These are phyloP conservation scores for Dendropsophus ebraccatus DNA, from an alignment of 2,113 vertebrate species.

Conservation along the genomic window DNA sequence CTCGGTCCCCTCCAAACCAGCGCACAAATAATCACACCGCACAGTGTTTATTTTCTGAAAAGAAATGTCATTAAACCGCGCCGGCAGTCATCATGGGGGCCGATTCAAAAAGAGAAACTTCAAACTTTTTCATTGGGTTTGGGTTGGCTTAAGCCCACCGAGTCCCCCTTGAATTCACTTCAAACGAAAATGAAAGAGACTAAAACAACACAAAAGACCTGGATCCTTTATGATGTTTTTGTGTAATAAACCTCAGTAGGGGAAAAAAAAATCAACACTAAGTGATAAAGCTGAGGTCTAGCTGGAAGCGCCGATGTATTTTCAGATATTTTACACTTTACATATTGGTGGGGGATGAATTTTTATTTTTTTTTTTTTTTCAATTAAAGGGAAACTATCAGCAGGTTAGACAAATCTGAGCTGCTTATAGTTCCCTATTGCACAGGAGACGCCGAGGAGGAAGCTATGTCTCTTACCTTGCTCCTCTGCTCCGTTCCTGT, in stretches of 20 bases:
- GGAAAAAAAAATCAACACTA: constrained; percentile 10
- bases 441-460: too few species aligned
- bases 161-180: constrained; percentile 29
- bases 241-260: constrained; percentile 17
- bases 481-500: too few species aligned
- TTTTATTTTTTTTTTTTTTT: too few species aligned
- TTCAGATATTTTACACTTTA: neutral
- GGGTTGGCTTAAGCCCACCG: constrained; percentile 16
- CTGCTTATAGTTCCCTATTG: too few species aligned
- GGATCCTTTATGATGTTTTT: constrained; percentile 21
- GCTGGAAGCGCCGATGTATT: neutral
- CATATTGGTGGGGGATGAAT: neutral
- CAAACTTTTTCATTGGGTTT: constrained; percentile 48
- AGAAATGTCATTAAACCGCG: constrained; percentile 37
- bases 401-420: too few species aligned
- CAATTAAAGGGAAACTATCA: too few species aligned
- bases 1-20: neutral
- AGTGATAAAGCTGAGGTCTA: neutral
- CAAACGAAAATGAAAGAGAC: constrained; percentile 40
- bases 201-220: neutral
- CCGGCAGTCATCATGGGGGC: constrained; percentile 11
- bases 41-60: constrained; percentile 51
- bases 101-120: constrained; percentile 14
- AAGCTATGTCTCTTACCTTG: too few species aligned
- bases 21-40: constrained; percentile 49